phyloP scores from a whole-genome alignment of 2,888 invertebrate species.

The Eucriotettix oculatus region DNA sequence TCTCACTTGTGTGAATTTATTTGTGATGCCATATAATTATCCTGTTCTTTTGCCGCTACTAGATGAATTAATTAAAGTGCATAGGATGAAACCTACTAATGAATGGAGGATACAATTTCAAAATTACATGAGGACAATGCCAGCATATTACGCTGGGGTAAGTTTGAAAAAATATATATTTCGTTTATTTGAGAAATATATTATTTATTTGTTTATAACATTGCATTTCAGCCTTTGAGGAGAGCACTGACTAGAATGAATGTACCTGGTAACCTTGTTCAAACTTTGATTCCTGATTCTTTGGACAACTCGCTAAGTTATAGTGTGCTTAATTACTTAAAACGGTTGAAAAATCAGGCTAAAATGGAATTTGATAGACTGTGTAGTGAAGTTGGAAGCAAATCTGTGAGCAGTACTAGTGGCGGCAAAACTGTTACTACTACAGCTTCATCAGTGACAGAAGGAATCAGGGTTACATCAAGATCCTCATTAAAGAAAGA shows the following conservation, averaged over 20 bases:
- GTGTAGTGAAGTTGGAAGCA: conserved; percentile 60
- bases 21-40: conserved; percentile 98
- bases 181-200: too few relatives aligned
- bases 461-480: conserved; percentile 59
- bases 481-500: conserved; percentile 60
- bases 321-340: conserved; percentile 84
- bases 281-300: conserved; percentile 77
- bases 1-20: conserved; percentile 84
- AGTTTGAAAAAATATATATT: conserved; percentile 17
- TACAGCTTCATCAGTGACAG: conserved; percentile 20
- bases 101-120: conserved; percentile 90
- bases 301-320: conserved; percentile 86
- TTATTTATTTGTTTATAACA: conserved; percentile 5
- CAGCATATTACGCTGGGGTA: conserved; percentile 80
- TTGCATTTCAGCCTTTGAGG: conserved; percentile 55
- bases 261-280: conserved; percentile 62
- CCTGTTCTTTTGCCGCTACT: conserved; percentile 81
- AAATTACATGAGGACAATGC: conserved; percentile 89
- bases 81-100: conserved; percentile 76
- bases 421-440: conserved; percentile 25
- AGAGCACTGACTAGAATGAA: conserved; percentile 85
- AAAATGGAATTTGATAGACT: conserved; percentile 76
- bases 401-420: conserved; percentile 23
- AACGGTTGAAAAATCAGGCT: conserved; percentile 87
- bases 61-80: conserved; percentile 86